Base-by-base conservation (phyloP, 2,888 invertebrate genomes). In the Parascotia fuliginaria region DNA sequence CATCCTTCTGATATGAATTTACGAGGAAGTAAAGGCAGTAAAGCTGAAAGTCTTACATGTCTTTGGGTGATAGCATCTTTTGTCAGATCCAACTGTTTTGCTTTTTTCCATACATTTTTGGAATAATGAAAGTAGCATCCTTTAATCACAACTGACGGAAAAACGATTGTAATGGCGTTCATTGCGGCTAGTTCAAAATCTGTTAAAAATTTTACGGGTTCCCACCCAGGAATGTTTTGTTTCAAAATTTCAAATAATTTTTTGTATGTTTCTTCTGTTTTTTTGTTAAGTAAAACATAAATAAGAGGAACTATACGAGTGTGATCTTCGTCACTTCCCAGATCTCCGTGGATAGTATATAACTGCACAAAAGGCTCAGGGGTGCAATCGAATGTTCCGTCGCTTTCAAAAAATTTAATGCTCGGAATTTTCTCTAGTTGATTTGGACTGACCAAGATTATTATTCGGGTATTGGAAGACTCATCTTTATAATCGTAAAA, bases 21-120 rank as follows among this genome's bases (percentile, higher is more conserved):
- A 9, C 41, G 19, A 9, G 46, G 52, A 19, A 52, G 39, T 29
- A 52, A 24, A 24, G 53, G 53, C 37, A 53, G 32, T 40, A 47
- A 42, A 29, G 47, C 15, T 29, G 34, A 47, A 16, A 47, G 39
- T 13, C 24, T 24, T 43, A 53, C 32, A 42, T 42, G 42, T 16
- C 28, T 37, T 15, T 33, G 38, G 33, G 33, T 6, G 3, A 3
- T 3, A 6, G 3, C 7, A 36, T 41, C 36, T 41, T 41, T 37
- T 31, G 36, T 41, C 33, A 43, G 29, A 40, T 50, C 12, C 32
- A 44, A 22, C 19, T 33, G 28, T 38, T 49, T 49, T 34, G 45
- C 54, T 47, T 53, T 53, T 29, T 53, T 42, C 49, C 42, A 55
- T 16, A 55, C 42, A 42, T 42, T 42, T 33, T 49, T 36, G 13